Conservation (phyloP, 2,888 invertebrate species). For the Polyploca ridens region DNA sequence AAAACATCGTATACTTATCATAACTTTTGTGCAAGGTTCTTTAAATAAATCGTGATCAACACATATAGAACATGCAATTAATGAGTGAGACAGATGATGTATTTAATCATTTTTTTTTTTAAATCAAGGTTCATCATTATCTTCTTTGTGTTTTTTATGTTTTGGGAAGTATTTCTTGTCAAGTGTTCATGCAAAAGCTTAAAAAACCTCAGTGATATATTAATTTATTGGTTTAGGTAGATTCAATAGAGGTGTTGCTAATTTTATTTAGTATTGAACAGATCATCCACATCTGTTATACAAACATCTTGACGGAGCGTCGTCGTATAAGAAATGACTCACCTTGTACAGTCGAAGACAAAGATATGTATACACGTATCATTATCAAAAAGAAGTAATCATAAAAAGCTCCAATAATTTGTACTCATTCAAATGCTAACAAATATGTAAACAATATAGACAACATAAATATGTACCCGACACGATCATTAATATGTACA, state of each 20-base stretch:
- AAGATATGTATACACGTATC: too few relatives aligned
- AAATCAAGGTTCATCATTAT: not conserved
- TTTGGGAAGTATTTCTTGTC: not conserved
- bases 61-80: not conserved
- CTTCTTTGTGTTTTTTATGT: not conserved
- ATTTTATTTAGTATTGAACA: not conserved
- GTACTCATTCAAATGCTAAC: too few relatives aligned
- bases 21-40: not conserved
- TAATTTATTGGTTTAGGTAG: not conserved
- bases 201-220: not conserved
- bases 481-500: too few relatives aligned
- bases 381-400: too few relatives aligned
- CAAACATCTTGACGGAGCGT: too few relatives aligned
- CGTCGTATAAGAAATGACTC: too few relatives aligned
- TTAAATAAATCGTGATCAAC: not conserved
- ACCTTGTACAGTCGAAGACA: too few relatives aligned
- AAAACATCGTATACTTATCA: not conserved
- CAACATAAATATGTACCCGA: too few relatives aligned
- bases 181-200: not conserved
- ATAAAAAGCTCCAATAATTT: too few relatives aligned
- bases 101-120: not conserved
- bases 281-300: not conserved
- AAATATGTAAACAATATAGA: too few relatives aligned
- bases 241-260: not conserved
- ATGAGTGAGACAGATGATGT: not conserved